Conservation (phyloP, 2,797 vertebrate genomes). For the Lophotriccus pileatus region DNA sequence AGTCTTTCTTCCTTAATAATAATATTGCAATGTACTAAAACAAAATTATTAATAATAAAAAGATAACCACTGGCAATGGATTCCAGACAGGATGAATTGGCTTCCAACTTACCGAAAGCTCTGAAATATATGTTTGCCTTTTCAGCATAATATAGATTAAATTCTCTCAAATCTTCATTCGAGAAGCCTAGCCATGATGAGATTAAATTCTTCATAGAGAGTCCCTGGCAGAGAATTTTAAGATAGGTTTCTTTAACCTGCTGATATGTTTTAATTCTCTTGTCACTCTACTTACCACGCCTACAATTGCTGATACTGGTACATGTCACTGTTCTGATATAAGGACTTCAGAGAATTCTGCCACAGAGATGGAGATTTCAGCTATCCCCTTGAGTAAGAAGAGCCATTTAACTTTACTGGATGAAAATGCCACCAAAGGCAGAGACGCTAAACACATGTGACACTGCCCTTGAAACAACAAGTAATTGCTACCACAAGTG, state of each 20-base stretch:
- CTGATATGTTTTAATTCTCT: not conserved
- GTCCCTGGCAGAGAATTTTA: not conserved
- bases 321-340: not conserved
- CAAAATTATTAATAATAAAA: not conserved
- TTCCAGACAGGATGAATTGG: not conserved
- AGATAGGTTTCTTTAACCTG: not conserved
- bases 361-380: not conserved
- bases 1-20: not conserved
- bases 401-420: conserved; percentile 7
- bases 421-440: conserved; percentile 42
- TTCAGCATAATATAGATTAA: not conserved
- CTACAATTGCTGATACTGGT: not conserved
- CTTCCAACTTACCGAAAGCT: not conserved
- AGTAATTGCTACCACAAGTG: conserved; percentile 56
- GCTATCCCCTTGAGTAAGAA: not conserved
- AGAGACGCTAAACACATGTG: conserved; percentile 20
- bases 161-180: not conserved
- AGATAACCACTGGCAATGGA: not conserved
- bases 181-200: not conserved
- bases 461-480: conserved; percentile 42
- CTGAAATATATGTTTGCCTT: not conserved
- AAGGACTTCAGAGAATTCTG: conserved; percentile 3
- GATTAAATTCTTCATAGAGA: not conserved
- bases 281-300: not conserved
- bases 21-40: not conserved